phyloP scores from a whole-genome alignment of 2,113 vertebrate species.

The Gracilinanus agilis region DNA sequence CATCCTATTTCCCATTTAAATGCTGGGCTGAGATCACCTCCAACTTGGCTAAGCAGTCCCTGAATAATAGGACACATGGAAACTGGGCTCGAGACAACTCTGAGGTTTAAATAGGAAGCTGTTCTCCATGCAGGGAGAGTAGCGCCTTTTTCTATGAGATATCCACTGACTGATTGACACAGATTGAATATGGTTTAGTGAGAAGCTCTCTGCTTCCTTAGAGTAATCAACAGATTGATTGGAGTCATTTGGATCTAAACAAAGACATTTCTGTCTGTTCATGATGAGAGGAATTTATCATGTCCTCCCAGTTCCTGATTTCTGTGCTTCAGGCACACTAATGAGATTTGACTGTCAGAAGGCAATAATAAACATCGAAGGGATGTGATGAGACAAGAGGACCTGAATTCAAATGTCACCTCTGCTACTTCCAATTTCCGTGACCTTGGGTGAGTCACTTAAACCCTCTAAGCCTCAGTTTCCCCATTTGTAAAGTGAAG shows the following conservation, averaged over 20 bases:
- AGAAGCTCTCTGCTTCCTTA: not conserved
- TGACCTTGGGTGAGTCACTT: not conserved
- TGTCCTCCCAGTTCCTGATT: not conserved
- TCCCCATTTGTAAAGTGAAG: not conserved
- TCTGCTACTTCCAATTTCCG: not conserved
- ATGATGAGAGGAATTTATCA: not conserved
- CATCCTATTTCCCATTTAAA: not conserved
- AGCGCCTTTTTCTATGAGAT: not conserved
- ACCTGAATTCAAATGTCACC: not conserved
- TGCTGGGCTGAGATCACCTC: not conserved
- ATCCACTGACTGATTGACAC: not conserved
- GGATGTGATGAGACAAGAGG: not conserved
- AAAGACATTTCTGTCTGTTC: constrained; percentile 11
- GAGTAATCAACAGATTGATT: not conserved
- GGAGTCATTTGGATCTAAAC: not conserved
- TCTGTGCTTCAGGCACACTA: not conserved
- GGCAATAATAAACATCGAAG: not conserved
- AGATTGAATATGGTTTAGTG: not conserved
- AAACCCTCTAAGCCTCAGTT: not conserved
- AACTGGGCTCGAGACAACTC: not conserved
- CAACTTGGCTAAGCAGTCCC: not conserved
- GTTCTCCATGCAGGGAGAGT: not conserved
- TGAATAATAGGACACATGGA: not conserved
- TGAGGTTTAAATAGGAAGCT: not conserved
- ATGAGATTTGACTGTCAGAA: not conserved